phyloP scores from a whole-genome alignment of 1,140 invertebrate genomes.

The Octopus bimaculoides region DNA sequence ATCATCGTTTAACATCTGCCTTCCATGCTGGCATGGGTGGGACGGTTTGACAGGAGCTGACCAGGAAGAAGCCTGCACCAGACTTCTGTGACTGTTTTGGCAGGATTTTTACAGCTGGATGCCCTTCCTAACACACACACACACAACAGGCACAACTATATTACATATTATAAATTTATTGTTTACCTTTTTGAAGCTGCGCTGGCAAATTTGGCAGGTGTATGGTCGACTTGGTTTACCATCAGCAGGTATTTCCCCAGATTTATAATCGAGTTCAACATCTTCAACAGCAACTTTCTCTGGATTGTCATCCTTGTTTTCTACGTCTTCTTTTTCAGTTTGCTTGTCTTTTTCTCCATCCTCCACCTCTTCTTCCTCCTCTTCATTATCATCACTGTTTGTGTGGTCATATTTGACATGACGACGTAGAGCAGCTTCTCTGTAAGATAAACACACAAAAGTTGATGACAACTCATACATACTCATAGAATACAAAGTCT shows the following conservation, averaged over 20 bases:
- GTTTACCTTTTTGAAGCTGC: constrained; percentile 47
- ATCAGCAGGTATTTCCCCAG: constrained; percentile 6
- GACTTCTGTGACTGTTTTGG: too few relatives aligned
- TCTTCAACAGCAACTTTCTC: constrained; percentile 7
- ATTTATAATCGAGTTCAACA: constrained; percentile 11
- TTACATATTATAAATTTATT: neutral
- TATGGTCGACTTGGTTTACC: constrained; percentile 30
- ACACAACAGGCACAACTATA: too few relatives aligned
- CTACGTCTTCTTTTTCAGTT: constrained; percentile 1
- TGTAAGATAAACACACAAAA: constrained; percentile 10
- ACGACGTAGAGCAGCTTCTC: constrained; percentile 46
- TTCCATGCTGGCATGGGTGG: too few relatives aligned
- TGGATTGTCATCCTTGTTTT: neutral
- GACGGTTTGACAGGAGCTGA: too few relatives aligned
- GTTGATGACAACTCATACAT: too few relatives aligned
- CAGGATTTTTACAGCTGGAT: too few relatives aligned
- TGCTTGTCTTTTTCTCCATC: constrained; percentile 20
- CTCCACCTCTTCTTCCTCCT: constrained; percentile 28
- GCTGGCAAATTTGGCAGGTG: constrained; percentile 36
- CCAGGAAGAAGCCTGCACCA: too few relatives aligned
- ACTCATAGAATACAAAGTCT: constrained; percentile 15
- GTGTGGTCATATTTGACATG: constrained; percentile 46
- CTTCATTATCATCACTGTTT: constrained; percentile 28
- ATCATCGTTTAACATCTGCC: too few relatives aligned
- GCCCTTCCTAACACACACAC: too few relatives aligned